phyloP scores from a whole-genome alignment of 2,113 vertebrate genomes.

The Epinephelus fuscoguttatus region DNA sequence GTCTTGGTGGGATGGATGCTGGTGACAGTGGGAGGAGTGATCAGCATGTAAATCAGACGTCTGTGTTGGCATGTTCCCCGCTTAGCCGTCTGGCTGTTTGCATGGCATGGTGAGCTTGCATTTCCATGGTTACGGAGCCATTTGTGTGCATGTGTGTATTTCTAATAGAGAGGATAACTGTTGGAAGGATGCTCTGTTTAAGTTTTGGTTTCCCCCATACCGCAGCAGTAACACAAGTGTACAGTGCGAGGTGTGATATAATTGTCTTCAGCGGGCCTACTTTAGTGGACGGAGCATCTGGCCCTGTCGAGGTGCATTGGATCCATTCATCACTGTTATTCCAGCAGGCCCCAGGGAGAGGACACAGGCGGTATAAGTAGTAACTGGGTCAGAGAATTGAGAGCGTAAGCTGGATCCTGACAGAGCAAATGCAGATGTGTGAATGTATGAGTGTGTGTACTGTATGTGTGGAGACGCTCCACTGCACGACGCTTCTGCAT shows the following conservation, averaged over 20 bases:
- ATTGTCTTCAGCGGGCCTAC: not conserved
- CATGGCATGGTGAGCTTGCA: constrained; percentile 49
- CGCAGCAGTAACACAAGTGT: not conserved
- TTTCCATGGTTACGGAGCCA: constrained; percentile 29
- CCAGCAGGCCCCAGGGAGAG: constrained; percentile 26
- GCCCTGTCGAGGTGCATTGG: constrained; percentile 17
- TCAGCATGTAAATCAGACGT: constrained; percentile 27
- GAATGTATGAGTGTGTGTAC: constrained; percentile 23
- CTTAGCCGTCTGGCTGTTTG: constrained; percentile 34
- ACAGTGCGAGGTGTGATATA: not conserved
- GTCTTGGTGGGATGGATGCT: not conserved
- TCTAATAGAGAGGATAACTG: not conserved
- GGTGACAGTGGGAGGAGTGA: constrained; percentile 38
- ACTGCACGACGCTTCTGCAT: constrained; percentile 44
- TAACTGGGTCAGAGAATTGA: constrained; percentile 72
- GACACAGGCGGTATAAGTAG: constrained; percentile 59
- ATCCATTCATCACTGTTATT: constrained; percentile 69
- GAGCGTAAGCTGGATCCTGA: constrained; percentile 58
- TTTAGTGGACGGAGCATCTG: constrained; percentile 48
- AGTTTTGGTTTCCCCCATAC: not conserved
- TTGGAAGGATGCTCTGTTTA: not conserved
- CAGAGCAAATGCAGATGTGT: constrained; percentile 40
- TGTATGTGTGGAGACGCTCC: constrained; percentile 17
- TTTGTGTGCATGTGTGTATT: constrained; percentile 1
- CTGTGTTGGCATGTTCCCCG: constrained; percentile 43